Conservation (phyloP, 1,140 invertebrate genomes). For the Ooceraea biroi region DNA sequence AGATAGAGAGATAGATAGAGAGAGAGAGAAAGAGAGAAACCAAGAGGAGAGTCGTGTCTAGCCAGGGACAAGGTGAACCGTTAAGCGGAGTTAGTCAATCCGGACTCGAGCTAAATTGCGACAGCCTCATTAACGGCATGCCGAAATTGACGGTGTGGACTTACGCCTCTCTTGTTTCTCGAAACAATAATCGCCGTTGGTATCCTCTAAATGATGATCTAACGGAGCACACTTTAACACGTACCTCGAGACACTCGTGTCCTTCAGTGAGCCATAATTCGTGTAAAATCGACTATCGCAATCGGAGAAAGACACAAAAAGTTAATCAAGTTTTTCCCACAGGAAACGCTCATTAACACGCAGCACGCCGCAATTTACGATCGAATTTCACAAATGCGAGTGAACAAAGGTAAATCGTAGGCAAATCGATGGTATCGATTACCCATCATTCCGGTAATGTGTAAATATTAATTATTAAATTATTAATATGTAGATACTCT, state of each 20-base stretch:
- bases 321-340: background rate
- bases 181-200: constrained; percentile 39
- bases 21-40: background rate
- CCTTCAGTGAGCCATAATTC: background rate
- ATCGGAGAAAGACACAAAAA: background rate
- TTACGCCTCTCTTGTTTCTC: constrained; percentile 27
- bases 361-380: constrained; percentile 4
- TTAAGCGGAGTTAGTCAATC: constrained; percentile 53
- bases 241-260: background rate
- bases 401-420: constrained; percentile 24
- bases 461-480: constrained; percentile 56
- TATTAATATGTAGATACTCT: constrained; percentile 37
- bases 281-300: background rate
- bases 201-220: background rate
- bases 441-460: constrained; percentile 45
- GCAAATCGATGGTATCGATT: constrained; percentile 43
- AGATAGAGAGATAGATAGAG: too few species aligned
- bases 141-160: constrained; percentile 51
- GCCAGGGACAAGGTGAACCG: constrained; percentile 21
- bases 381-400: background rate
- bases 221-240: background rate
- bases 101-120: constrained; percentile 46
- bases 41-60: too few species aligned
- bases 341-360: background rate
- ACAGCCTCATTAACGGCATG: constrained; percentile 48